phyloP scores from a whole-genome alignment of 2,888 invertebrate genomes.

The Coleophora deauratella region DNA sequence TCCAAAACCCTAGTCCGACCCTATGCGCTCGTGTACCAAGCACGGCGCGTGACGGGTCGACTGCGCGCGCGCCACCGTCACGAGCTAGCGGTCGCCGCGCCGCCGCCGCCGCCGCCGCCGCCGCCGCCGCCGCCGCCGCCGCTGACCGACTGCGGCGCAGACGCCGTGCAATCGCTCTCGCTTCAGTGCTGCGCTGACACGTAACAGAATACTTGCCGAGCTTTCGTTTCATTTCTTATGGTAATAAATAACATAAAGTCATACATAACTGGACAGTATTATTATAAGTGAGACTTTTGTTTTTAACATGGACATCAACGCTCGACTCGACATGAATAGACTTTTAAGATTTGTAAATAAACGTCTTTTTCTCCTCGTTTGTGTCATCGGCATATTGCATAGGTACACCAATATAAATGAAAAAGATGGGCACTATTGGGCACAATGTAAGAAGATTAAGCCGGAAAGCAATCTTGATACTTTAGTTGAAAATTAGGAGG shows the following conservation, averaged over 20 bases:
- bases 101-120: constrained; percentile 57
- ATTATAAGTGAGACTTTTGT: not conserved
- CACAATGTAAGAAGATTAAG: too few species aligned
- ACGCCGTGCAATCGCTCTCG: too few species aligned
- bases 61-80: constrained; percentile 61
- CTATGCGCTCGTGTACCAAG: constrained; percentile 54
- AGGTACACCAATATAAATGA: too few species aligned
- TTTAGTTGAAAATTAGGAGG: too few species aligned
- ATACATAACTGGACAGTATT: not conserved
- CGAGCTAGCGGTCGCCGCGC: constrained; percentile 38
- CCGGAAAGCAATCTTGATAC: too few species aligned
- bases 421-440: too few species aligned
- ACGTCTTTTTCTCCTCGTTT: too few species aligned
- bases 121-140: constrained; percentile 35
- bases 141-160: constrained; percentile 47
- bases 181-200: constrained; percentile 2
- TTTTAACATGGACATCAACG: too few species aligned
- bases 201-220: constrained; percentile 19
- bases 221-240: constrained; percentile 20
- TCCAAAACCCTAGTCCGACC: constrained; percentile 31
- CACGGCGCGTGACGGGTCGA: constrained; percentile 55
- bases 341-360: too few species aligned
- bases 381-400: too few species aligned
- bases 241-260: not conserved
- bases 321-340: too few species aligned